Conservation (phyloP, 2,113 vertebrate genomes). For the Meriones unguiculatus region DNA sequence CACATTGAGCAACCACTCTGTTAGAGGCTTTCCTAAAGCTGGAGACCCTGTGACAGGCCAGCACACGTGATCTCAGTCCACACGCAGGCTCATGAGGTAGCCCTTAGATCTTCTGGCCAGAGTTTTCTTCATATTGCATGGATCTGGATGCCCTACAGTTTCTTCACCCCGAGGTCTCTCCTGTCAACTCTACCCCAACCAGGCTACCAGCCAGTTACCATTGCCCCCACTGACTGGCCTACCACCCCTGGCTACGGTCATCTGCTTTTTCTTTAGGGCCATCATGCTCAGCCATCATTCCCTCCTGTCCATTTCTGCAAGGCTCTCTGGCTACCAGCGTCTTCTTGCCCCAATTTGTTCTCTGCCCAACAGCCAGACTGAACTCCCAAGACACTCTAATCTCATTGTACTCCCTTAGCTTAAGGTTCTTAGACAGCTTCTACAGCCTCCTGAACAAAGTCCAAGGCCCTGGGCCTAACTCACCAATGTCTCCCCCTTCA, state of each 20-base stretch:
- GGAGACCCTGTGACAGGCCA: background rate
- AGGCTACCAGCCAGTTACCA: background rate
- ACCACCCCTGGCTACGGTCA: background rate
- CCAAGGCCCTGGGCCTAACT: background rate
- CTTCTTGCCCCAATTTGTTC: background rate
- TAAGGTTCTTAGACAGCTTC: background rate
- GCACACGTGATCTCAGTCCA: background rate
- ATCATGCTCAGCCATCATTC: background rate
- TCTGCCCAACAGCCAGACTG: background rate
- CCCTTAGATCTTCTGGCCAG: background rate
- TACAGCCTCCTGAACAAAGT: background rate
- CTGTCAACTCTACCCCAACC: background rate
- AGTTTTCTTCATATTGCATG: background rate
- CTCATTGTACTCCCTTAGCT: background rate
- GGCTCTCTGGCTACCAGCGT: background rate
- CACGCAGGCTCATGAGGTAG: background rate
- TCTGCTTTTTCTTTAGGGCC: background rate
- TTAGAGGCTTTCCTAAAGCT: background rate
- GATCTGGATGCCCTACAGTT: background rate
- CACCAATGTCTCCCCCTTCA: background rate
- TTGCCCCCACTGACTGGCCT: background rate
- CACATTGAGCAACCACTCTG: background rate
- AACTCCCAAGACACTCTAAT: background rate
- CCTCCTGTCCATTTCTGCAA: background rate
- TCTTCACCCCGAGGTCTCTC: background rate